Evolutionary conservation across 2,888 invertebrate species (phyloP).

Genomic region (Cheilosia vulpina): DNA sequence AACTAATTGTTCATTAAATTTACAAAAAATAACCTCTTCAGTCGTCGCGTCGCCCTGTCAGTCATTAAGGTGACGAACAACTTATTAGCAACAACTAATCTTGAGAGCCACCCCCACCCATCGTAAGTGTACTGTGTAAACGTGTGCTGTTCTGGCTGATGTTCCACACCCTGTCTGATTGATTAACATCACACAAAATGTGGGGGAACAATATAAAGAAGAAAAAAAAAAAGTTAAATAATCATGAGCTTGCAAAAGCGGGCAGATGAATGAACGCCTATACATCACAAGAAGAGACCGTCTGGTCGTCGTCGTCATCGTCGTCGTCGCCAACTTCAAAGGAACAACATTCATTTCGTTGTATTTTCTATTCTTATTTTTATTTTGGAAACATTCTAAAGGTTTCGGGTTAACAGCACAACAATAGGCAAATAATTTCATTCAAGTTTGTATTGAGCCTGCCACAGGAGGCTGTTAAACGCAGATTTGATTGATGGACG

Average conservation of each 20-base stretch:
- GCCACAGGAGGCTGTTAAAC: slow-evolving; percentile 24
- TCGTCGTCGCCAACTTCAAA: slow-evolving; percentile 64
- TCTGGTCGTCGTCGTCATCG: background rate
- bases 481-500: slow-evolving; percentile 54
- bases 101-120: background rate
- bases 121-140: background rate
- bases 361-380: slow-evolving; percentile 1
- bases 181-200: slow-evolving; percentile 59
- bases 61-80: slow-evolving; percentile 56
- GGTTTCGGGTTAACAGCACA: slow-evolving; percentile 29
- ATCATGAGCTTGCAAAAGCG: slow-evolving; percentile 62
- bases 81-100: slow-evolving; percentile 57
- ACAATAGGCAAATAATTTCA: slow-evolving; percentile 34
- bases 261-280: slow-evolving; percentile 43
- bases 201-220: slow-evolving; percentile 28
- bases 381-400: slow-evolving; percentile 15
- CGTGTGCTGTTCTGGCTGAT: slow-evolving; percentile 18
- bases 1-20: slow-evolving; percentile 42
- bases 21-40: slow-evolving; percentile 12
- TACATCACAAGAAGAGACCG: slow-evolving; percentile 37
- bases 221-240: slow-evolving; percentile 35
- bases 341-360: slow-evolving; percentile 35
- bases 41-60: slow-evolving; percentile 26
- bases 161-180: slow-evolving; percentile 63
- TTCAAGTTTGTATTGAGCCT: slow-evolving; percentile 51